Percentiles rank a stretch among this genome's conserved stretches.
Conservation (phyloP, 1,140 invertebrate species). For the silkworm (Bombyx mori) region ASM3026992v2 NC_085114.1:12434501-12435000, state of each 20-base stretch:
- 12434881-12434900: slow-evolving; percentile 29
- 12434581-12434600: too few species aligned
- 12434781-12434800: slow-evolving; percentile 5
- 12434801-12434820: slow-evolving; percentile 5
- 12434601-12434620: slow-evolving; percentile 1
- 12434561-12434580: too few species aligned
- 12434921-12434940: slow-evolving; percentile 69
- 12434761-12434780: slow-evolving; percentile 37
- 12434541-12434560: too few species aligned
- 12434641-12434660: slow-evolving; percentile 42
- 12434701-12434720: slow-evolving; percentile 45
- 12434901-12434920: slow-evolving; percentile 68
- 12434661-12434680: slow-evolving; percentile 54
- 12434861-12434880: slow-evolving; percentile 17
- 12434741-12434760: slow-evolving; percentile 33
- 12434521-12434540: too few species aligned
- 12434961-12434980: slow-evolving; percentile 65
- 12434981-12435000: slow-evolving; percentile 56
- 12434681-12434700: slow-evolving; percentile 39
- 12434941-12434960: slow-evolving; percentile 67
- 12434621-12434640: slow-evolving; percentile 31
- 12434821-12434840: slow-evolving; percentile 10
- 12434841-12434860: slow-evolving; percentile 7
- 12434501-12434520: too few species aligned
- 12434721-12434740: slow-evolving; percentile 47